phyloP scores from a whole-genome alignment of 2,797 vertebrate genomes.

The Luscinia luscinia region DNA sequence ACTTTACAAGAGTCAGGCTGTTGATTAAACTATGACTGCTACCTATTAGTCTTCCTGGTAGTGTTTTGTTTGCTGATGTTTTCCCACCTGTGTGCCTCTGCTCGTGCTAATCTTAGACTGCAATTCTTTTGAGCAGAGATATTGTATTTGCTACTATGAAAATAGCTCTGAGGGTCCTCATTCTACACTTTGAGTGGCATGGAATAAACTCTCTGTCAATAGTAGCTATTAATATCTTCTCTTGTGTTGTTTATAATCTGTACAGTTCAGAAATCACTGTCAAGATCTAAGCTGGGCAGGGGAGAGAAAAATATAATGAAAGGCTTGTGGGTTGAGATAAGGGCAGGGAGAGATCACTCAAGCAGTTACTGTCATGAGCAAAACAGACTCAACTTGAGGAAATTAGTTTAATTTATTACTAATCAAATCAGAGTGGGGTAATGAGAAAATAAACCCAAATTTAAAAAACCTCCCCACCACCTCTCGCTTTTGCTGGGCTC shows the following conservation, averaged over 20 bases:
- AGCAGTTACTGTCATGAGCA: neutral
- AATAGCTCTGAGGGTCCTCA: neutral
- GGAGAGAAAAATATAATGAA: neutral
- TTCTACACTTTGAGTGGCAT: neutral
- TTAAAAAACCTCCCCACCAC: neutral
- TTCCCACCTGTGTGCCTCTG: neutral
- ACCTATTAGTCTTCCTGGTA: neutral
- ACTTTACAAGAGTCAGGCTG: neutral
- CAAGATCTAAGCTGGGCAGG: neutral
- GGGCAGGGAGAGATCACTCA: neutral
- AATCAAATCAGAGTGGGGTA: neutral
- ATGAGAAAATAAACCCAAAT: neutral
- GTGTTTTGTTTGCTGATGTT: neutral
- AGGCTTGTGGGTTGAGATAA: neutral
- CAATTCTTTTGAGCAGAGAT: neutral
- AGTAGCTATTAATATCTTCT: neutral
- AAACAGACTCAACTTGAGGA: neutral
- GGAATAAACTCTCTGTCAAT: neutral
- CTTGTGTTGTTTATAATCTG: neutral
- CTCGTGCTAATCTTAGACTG: neutral
- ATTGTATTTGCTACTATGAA: neutral
- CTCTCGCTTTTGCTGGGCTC: neutral
- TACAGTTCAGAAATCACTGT: neutral
- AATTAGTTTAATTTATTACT: neutral
- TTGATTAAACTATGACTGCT: conserved; percentile 5